Base-by-base conservation (phyloP, 2,888 invertebrate genomes). In the Buathra laborator region DNA sequence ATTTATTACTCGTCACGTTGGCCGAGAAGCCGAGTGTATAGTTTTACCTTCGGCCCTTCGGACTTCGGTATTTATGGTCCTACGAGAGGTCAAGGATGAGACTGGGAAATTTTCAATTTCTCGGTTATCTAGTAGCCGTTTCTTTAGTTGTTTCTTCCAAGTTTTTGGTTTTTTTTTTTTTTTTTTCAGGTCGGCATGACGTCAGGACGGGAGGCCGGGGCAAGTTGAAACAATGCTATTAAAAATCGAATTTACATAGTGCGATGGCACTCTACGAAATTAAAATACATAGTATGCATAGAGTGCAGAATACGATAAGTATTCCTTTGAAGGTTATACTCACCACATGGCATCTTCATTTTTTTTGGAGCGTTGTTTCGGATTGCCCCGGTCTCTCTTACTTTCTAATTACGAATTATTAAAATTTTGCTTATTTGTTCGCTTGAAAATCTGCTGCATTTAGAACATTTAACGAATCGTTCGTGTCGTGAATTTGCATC, bases 1-100 rank as follows among this genome's bases (percentile, higher is more conserved):
- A 89, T 87, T 87, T 87, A 88, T 87, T 86, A 82, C 86, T 87
- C 87, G 85, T 87, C 87, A 87, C 84, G 81, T 79, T 4, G 48
- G 62, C 14, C 44, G 66, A 10, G 32, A 3, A 2, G 77, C 43
- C 48, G 48, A 64, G 48, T 62, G 51, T 68, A 32, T 64, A 64
- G 46, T 37, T 67, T 76, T 48, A 29, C 72, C 53, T 68, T 76
- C 68, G 14, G 46, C 46, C 43, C 24, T 29, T 12, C 16, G 44
- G 44, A 53, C 24, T 37, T 53, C 12, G 68, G 37, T 62, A 75
- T 84, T 72, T 72, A 77, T 62, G 19, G 68, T 62, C 67, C 10
- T 43, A 80, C 24, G 56, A 10, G 37, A 29, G 71, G 44, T 29
- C 37, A 46, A 5, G 48, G 48, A 72, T 29, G 51, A 56, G 14